Evolutionary conservation across 1,140 invertebrate genomes (phyloP).

Genomic region (Heterodera carotae): DNA sequence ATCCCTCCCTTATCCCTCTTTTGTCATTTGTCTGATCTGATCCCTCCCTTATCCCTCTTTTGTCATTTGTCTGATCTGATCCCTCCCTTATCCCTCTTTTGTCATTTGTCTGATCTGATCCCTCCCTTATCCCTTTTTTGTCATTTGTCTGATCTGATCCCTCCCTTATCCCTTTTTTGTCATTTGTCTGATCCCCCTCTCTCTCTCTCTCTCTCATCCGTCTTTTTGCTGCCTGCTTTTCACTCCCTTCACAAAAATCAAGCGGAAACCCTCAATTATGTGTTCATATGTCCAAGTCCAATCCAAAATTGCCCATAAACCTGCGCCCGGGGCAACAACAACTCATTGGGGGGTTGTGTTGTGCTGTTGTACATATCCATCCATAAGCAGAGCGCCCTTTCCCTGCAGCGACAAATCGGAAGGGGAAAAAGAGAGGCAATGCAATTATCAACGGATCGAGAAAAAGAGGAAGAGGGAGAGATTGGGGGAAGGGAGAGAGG

Average conservation of each 20-base stretch:
- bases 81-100: no score
- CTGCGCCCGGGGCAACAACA: not conserved
- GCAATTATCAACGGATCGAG: not conserved
- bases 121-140: no score
- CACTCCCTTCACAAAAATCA: not conserved
- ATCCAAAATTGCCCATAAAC: not conserved
- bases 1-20: no score
- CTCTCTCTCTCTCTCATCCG: not conserved
- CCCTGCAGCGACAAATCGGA: not conserved
- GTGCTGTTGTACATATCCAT: no score
- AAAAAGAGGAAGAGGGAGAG: not conserved
- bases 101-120: no score
- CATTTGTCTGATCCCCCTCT: no score
- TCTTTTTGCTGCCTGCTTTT: not conserved
- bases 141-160: no score
- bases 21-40: no score
- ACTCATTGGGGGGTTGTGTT: no score
- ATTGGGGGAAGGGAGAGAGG: not conserved
- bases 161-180: no score
- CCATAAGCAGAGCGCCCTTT: conserved; percentile 6
- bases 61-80: no score
- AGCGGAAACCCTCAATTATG: not conserved
- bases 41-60: no score
- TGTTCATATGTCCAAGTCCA: not conserved
- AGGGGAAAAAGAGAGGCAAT: not conserved